Conservation (phyloP, 2,888 invertebrate genomes). For the Hyposoter didymator region DNA sequence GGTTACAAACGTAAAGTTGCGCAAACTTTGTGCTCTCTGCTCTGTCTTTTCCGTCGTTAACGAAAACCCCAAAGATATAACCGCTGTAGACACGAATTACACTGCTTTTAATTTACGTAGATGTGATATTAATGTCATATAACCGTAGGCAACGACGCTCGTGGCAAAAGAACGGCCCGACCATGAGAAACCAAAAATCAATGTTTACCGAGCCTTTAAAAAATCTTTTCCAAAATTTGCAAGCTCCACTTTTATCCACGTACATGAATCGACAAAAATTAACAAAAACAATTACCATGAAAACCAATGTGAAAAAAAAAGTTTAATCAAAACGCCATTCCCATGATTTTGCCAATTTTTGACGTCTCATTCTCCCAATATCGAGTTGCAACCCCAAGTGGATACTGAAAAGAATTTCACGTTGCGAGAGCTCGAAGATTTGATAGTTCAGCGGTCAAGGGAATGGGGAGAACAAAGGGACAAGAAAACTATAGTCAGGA, state of each 20-base stretch:
- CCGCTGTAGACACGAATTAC: constrained; percentile 12
- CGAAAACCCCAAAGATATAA: background rate
- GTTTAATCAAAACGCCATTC: background rate
- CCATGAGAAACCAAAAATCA: background rate
- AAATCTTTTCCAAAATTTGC: background rate
- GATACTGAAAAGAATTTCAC: background rate
- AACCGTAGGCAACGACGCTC: background rate
- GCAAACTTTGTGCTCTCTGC: constrained; percentile 49
- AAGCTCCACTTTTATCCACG: background rate
- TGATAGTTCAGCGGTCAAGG: constrained; percentile 4
- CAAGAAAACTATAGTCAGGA: constrained; percentile 25
- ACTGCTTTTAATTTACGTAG: background rate
- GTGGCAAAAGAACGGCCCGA: background rate
- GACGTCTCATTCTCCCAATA: background rate
- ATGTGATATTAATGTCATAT: constrained; percentile 19
- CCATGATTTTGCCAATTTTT: background rate
- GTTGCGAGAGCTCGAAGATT: background rate
- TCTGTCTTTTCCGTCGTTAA: constrained; percentile 14
- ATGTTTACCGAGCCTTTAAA: background rate
- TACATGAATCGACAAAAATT: background rate
- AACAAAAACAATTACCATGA: background rate
- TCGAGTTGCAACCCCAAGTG: background rate
- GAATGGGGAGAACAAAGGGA: constrained; percentile 2
- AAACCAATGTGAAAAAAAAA: background rate
- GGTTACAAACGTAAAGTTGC: constrained; percentile 45